These are phyloP conservation scores for Harpagoxenus sublaevis DNA, from an alignment of 2,888 invertebrate genomes.

Conservation along the genomic window DNA sequence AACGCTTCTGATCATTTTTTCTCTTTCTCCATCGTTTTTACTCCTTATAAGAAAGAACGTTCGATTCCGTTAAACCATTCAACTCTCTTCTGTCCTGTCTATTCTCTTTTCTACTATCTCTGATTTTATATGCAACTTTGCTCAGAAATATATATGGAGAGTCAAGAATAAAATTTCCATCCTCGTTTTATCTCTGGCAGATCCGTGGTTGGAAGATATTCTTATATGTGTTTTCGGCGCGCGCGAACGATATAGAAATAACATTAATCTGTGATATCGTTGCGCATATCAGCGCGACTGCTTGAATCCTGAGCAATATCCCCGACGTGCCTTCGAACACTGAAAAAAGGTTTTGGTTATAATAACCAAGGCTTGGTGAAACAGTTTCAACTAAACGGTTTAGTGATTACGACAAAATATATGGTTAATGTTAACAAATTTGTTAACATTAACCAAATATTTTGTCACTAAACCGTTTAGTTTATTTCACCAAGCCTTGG, in stretches of 20 bases:
- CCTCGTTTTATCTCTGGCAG: background rate
- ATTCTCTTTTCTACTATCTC: background rate
- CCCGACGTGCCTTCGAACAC: background rate
- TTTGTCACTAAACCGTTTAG: no score
- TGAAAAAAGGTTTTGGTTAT: no score
- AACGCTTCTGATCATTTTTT: background rate
- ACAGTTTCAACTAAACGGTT: no score
- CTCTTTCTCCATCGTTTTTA: background rate
- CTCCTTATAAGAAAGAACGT: background rate
- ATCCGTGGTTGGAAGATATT: background rate
- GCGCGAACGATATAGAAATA: background rate
- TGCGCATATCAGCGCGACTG: background rate
- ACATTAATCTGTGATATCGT: background rate
- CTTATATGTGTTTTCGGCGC: background rate
- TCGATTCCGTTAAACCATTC: background rate
- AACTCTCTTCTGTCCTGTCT: background rate
- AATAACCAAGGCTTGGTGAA: no score
- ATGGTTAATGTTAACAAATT: no score
- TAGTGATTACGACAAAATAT: no score
- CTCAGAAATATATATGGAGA: background rate
- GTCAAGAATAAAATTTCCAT: constrained; percentile 5
- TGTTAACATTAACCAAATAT: no score
- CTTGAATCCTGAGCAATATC: background rate
- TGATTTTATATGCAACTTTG: background rate
- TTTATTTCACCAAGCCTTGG: no score